Evolutionary conservation across 2,797 vertebrate species (phyloP), one percentile per base, ranked within the genome.

Genomic region (Fratercula arctica): DNA sequence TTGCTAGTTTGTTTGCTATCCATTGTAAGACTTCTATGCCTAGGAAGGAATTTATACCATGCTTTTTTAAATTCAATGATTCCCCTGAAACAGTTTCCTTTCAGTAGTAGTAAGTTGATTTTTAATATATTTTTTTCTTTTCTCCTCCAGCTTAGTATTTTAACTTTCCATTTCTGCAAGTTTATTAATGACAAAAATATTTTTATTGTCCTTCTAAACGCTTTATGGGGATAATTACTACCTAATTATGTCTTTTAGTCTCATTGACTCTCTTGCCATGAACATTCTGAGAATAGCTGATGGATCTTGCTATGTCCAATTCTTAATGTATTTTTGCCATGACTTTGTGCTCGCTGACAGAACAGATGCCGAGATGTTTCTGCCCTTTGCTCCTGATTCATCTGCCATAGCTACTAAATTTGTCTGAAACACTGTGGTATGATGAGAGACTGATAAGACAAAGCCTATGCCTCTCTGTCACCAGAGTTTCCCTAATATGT

Each of bases 401-500:
- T 64, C 82, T 94, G 86, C 46, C 78, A 63, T 8, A 77, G 69
- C 37, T 88, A 45, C 72, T 85, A 81, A 92, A 78, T 77, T 90
- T 96, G 92, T 51, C 73, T 76, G 90, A 86, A 95, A 85, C 46
- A 63, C 19, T 39, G 76, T 48, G 96, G 54, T 79, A 57, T 39
- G 72, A 95, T 93, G 90, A 96, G 66, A 91, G 89, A 93, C 92
- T 41, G 85, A 35, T 81, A 91, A 95, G 92, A 92, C 68, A 80
- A 80, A 64, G n/a, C 12, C 48, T 51, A 31, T 6, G 23, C 56
- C 29, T 66, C 51, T 81, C 78, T 75, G 18, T 63, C 57, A 76
- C 21, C 67, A 78, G 89, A 95, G 51, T 10, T 91, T 31, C 93
- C 95, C 76, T 94, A 48, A 23, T 89, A 94, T 86, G 95, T 86